These are phyloP conservation scores for Coelogynopora nodosa DNA, from an alignment of 2,888 invertebrate species.

Conservation along the genomic window DNA sequence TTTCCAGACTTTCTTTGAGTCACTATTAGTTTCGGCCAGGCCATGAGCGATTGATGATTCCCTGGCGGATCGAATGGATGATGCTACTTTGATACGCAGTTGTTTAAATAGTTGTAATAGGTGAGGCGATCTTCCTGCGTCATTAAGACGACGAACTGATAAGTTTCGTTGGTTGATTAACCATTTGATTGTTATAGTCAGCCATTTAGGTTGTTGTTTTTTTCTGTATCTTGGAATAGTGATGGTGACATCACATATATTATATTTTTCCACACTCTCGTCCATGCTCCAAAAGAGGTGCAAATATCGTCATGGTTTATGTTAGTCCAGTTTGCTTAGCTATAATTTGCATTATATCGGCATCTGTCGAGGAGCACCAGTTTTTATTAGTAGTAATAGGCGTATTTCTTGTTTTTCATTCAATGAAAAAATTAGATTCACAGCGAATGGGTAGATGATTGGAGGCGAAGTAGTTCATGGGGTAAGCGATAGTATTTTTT, in stretches of 20 bases:
- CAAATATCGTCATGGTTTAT: background rate
- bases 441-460: background rate
- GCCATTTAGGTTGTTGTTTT: background rate
- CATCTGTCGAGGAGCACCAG: background rate
- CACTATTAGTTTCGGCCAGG: background rate
- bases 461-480: background rate
- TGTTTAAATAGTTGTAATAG: background rate
- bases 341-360: background rate
- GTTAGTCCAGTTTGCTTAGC: background rate
- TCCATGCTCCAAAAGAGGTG: background rate
- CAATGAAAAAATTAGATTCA: background rate
- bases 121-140: background rate
- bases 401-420: background rate
- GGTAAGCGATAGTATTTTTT: background rate
- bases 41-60: background rate
- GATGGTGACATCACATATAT: background rate
- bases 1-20: background rate
- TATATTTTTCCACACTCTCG: background rate
- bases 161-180: background rate
- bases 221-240: background rate
- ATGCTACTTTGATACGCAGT: background rate
- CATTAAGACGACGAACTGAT: background rate
- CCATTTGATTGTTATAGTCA: background rate
- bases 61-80: background rate
- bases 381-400: background rate